A percentile compares a stretch with the other conserved stretches of the same genome.
Evolutionary conservation across 1,140 invertebrate genomes (phyloP).

Genomic region (Himalopsyche phryganea): DNA sequence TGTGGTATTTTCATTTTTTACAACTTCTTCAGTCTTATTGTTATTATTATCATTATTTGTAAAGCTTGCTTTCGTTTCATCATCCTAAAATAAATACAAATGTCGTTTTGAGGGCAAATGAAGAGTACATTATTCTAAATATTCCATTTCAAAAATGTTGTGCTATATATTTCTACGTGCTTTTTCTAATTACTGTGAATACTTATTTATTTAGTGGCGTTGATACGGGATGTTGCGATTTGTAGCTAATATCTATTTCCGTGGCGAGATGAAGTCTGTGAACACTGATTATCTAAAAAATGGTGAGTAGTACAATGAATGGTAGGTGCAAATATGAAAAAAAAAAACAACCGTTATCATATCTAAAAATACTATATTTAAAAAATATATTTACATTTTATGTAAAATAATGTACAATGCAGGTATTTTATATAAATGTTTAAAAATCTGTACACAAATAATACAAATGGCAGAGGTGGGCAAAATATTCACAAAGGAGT

Average conservation of each 20-base stretch:
- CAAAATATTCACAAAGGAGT: conserved; percentile 19
- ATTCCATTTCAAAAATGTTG: background rate
- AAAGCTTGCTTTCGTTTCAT: conserved; percentile 18
- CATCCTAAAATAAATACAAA: conserved; percentile 27
- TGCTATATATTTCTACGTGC: too few relatives aligned
- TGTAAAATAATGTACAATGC: conserved; percentile 31
- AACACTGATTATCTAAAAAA: too few relatives aligned
- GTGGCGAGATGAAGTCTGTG: too few relatives aligned
- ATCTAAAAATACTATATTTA: conserved; percentile 27
- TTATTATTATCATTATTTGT: too few relatives aligned
- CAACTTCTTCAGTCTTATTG: background rate
- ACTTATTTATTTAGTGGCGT: too few relatives aligned
- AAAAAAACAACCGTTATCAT: conserved; percentile 17
- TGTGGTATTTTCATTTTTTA: conserved; percentile 2
- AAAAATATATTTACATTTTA: conserved; percentile 31
- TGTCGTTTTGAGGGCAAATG: background rate
- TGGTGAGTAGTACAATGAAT: too few relatives aligned
- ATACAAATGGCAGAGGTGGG: conserved; percentile 28
- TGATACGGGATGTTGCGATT: too few relatives aligned
- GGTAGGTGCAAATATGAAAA: conserved; percentile 3
- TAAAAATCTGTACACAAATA: conserved; percentile 24
- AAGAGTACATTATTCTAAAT: background rate
- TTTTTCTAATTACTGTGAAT: too few relatives aligned
- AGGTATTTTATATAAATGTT: conserved; percentile 15
- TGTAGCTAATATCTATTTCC: too few relatives aligned